Evolutionary conservation across 2,888 invertebrate species (phyloP).

Genomic region (Onchidella celtica): DNA sequence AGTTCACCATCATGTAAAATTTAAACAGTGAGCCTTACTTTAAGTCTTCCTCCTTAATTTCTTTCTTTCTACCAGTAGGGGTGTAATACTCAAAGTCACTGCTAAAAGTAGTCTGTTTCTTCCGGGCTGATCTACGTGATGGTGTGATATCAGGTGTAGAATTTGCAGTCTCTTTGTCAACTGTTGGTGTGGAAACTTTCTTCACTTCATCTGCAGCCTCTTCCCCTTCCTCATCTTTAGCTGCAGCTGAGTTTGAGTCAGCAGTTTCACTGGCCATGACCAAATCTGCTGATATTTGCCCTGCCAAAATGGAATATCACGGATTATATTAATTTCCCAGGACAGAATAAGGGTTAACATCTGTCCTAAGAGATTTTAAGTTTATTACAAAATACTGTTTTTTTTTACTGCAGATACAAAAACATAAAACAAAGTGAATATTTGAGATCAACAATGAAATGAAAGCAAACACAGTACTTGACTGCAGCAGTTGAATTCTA

Average conservation of each 20-base stretch:
- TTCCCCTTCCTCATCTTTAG: not conserved
- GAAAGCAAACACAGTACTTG: too few relatives aligned
- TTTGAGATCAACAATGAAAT: too few relatives aligned
- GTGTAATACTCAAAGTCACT: constrained; percentile 51
- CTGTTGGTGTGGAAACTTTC: not conserved
- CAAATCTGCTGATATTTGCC: not conserved
- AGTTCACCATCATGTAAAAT: too few relatives aligned
- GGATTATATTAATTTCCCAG: too few relatives aligned
- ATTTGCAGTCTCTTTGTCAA: not conserved
- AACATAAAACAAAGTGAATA: too few relatives aligned
- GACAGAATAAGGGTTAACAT: too few relatives aligned
- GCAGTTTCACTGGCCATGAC: not conserved
- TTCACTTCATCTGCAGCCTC: not conserved
- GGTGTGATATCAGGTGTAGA: constrained; percentile 26
- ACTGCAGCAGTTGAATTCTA: too few relatives aligned
- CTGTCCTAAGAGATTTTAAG: too few relatives aligned
- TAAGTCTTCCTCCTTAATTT: constrained; percentile 18
- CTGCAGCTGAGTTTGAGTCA: not conserved
- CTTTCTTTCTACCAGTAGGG: constrained; percentile 30
- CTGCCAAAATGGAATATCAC: too few relatives aligned
- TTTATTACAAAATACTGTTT: too few relatives aligned
- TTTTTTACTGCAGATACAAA: too few relatives aligned
- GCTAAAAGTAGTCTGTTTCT: constrained; percentile 50
- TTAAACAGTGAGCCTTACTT: too few relatives aligned
- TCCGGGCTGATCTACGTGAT: constrained; percentile 41